These are phyloP conservation scores for Falcunculus frontatus DNA, from an alignment of 2,113 vertebrate genomes.

Conservation along the genomic window DNA sequence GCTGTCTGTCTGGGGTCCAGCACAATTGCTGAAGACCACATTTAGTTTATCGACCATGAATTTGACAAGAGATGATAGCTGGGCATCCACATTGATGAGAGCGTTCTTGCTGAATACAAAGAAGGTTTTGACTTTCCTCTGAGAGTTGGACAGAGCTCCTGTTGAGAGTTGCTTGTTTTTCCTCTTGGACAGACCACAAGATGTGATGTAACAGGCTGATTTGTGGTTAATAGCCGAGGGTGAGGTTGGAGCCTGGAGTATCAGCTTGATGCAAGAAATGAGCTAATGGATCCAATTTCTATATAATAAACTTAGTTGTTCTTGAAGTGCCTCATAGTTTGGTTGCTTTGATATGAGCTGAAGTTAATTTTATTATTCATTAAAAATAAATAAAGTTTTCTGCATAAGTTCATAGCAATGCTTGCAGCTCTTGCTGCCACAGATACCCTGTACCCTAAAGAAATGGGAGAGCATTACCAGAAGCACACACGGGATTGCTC, in stretches of 20 bases:
- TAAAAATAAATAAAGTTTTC: neutral
- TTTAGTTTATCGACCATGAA: neutral
- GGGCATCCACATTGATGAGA: neutral
- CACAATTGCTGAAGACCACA: neutral
- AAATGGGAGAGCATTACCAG: neutral
- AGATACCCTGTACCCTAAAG: neutral
- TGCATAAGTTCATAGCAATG: neutral
- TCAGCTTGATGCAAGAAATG: neutral
- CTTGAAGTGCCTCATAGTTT: neutral
- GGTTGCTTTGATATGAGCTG: neutral
- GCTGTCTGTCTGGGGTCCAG: neutral
- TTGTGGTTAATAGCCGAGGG: constrained; percentile 5
- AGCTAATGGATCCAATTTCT: neutral
- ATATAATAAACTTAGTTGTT: neutral
- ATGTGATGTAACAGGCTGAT: constrained; percentile 32
- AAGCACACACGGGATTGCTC: neutral
- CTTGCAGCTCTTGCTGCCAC: neutral
- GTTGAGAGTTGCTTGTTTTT: neutral
- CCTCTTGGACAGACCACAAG: constrained; percentile 11
- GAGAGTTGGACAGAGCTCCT: neutral
- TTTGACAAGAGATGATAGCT: neutral
- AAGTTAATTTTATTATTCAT: neutral
- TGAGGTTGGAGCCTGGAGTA: neutral
- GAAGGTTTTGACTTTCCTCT: constrained; percentile 17
- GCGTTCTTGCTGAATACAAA: constrained; percentile 9